Percentiles rank a stretch among this genome's conserved stretches.
These are phyloP conservation scores for Pteruthius melanotis DNA, from an alignment of 2,113 vertebrate genomes.

Conservation along the genomic window DNA sequence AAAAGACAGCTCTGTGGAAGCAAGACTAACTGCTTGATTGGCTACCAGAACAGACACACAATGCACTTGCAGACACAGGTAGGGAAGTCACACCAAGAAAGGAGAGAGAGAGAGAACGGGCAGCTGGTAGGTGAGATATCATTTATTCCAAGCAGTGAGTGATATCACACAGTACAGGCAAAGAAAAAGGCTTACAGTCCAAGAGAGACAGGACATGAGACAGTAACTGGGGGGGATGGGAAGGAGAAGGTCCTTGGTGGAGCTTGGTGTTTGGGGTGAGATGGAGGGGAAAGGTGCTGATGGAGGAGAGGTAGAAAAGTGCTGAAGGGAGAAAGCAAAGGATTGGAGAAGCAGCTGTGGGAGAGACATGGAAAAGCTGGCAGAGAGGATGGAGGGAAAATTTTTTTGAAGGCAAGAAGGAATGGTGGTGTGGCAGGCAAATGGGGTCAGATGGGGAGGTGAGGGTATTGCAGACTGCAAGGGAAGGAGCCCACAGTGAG, in stretches of 20 bases:
- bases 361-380: background rate
- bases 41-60: background rate
- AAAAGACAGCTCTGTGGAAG: background rate
- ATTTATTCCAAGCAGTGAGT: slow-evolving; percentile 19
- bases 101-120: background rate
- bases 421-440: background rate
- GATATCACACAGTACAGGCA: background rate
- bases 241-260: background rate
- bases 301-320: background rate
- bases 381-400: background rate
- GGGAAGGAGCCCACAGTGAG: background rate
- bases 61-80: background rate
- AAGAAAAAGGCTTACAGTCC: background rate
- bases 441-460: background rate
- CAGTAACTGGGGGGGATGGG: background rate
- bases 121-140: background rate
- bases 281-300: background rate
- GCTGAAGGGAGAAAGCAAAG: background rate
- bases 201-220: background rate
- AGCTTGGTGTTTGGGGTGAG: background rate
- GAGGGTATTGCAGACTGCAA: background rate
- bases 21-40: background rate
- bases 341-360: background rate
- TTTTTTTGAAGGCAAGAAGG: background rate
- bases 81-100: slow-evolving; percentile 9